Percentiles rank a stretch among this genome's conserved stretches.
These are phyloP conservation scores for Leptodactylus fallax DNA, from an alignment of 2,797 vertebrate genomes.

Conservation along the genomic window DNA sequence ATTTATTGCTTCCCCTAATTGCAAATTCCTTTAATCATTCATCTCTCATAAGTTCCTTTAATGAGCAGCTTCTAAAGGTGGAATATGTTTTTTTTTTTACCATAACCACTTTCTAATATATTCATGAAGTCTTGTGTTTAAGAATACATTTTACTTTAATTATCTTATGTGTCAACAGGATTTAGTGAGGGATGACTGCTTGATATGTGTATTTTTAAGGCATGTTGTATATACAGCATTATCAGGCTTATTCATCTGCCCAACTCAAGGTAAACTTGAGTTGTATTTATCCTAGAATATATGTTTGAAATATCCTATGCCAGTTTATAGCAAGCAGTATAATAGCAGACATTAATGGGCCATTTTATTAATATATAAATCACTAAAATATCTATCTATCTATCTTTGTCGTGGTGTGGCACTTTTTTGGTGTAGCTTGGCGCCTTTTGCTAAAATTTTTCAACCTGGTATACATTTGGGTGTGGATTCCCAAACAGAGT, in stretches of 20 bases:
- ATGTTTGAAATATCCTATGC: background rate
- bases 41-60: slow-evolving; percentile 48
- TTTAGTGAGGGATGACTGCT: slow-evolving; percentile 33
- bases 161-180: slow-evolving; percentile 48
- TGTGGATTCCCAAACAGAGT: no score
- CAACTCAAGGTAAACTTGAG: background rate
- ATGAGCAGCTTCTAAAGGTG: slow-evolving; percentile 47
- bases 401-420: no score
- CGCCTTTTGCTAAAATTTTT: no score
- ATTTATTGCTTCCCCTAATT: slow-evolving; percentile 61
- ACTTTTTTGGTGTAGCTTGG: no score
- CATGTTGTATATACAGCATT: slow-evolving; percentile 24
- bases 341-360: background rate
- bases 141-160: slow-evolving; percentile 58
- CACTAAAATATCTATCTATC: no score
- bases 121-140: slow-evolving; percentile 48
- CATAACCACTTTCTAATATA: slow-evolving; percentile 34
- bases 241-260: slow-evolving; percentile 13
- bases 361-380: background rate
- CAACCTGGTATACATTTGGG: no score
- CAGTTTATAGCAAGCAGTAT: background rate
- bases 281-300: background rate
- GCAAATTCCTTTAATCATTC: slow-evolving; percentile 55
- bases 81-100: slow-evolving; percentile 30
- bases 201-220: slow-evolving; percentile 43